A percentile compares a stretch with the other conserved stretches of the same genome.
These are phyloP conservation scores for Stenichneumon culpator DNA, from an alignment of 2,888 invertebrate genomes.

Conservation along the genomic window DNA sequence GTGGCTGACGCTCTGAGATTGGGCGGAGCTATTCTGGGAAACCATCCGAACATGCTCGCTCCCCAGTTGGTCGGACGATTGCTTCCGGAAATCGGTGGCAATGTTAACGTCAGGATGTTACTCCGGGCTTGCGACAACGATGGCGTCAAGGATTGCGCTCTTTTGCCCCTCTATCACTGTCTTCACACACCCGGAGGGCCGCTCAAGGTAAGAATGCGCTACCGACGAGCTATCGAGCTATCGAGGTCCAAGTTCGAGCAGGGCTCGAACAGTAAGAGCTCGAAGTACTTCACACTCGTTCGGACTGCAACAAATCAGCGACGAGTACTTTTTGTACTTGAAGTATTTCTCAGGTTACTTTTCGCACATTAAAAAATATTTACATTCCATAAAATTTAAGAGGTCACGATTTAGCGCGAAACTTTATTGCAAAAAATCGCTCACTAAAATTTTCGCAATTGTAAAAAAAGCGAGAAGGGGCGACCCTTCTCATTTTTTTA, in stretches of 20 bases:
- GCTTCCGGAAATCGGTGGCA: conserved; percentile 94
- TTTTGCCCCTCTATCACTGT: conserved; percentile 97
- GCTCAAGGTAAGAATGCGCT: conserved; percentile 89
- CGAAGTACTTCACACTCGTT: too few species aligned
- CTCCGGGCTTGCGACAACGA: conserved; percentile 96
- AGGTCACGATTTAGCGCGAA: too few species aligned
- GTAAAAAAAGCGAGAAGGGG: too few species aligned
- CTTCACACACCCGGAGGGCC: conserved; percentile 99
- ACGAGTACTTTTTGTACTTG: too few species aligned
- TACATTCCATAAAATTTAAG: too few species aligned
- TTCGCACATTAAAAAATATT: too few species aligned
- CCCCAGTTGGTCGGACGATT: conserved; percentile 97
- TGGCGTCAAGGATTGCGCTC: conserved; percentile 95
- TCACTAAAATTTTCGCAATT: too few species aligned
- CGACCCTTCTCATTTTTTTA: too few species aligned
- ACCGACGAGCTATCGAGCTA: not conserved
- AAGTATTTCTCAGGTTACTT: too few species aligned
- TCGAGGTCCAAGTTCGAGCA: not conserved
- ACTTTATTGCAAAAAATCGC: too few species aligned
- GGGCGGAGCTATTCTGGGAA: conserved; percentile 96
- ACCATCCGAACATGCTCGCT: conserved; percentile 98
- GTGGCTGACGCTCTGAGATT: conserved; percentile 97
- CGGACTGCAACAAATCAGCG: too few species aligned
- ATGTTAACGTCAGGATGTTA: conserved; percentile 94
- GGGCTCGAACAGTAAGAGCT: not conserved